Evolutionary conservation across 2,113 vertebrate genomes (phyloP).

Genomic region (Oryzias celebensis): DNA sequence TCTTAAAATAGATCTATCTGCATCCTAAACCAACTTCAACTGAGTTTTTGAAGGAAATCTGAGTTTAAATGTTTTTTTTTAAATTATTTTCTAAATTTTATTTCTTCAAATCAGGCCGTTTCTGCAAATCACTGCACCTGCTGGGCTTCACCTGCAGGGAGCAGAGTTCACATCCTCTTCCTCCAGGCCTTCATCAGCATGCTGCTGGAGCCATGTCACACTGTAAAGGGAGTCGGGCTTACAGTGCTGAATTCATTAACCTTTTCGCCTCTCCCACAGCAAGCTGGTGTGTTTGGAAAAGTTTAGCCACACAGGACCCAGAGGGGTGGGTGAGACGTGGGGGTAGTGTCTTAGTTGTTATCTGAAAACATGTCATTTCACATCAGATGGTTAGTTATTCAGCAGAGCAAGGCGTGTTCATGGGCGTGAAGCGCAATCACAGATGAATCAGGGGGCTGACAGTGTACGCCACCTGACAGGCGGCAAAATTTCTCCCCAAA

Average conservation of each 20-base stretch:
- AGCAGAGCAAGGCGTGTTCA: conserved; percentile 35
- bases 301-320: conserved; percentile 31
- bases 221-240: conserved; percentile 60
- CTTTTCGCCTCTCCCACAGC: conserved; percentile 68
- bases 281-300: conserved; percentile 41
- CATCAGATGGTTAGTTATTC: conserved; percentile 65
- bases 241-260: conserved; percentile 68
- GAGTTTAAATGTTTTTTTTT: no score
- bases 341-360: conserved; percentile 49
- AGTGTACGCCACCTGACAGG: conserved; percentile 21
- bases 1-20: no score
- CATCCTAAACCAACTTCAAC: no score
- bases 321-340: background rate
- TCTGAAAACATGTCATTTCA: conserved; percentile 60
- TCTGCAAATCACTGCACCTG: conserved; percentile 24
- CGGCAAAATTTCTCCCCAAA: conserved; percentile 43
- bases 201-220: conserved; percentile 31
- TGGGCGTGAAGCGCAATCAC: conserved; percentile 34
- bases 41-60: no score
- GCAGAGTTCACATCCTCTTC: conserved; percentile 59
- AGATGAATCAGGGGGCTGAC: conserved; percentile 13
- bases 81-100: no score
- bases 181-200: conserved; percentile 47
- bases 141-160: conserved; percentile 61
- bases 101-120: no score